Base-by-base conservation (phyloP, 2,888 invertebrate species). In the Ischnus inquisitorius region DNA sequence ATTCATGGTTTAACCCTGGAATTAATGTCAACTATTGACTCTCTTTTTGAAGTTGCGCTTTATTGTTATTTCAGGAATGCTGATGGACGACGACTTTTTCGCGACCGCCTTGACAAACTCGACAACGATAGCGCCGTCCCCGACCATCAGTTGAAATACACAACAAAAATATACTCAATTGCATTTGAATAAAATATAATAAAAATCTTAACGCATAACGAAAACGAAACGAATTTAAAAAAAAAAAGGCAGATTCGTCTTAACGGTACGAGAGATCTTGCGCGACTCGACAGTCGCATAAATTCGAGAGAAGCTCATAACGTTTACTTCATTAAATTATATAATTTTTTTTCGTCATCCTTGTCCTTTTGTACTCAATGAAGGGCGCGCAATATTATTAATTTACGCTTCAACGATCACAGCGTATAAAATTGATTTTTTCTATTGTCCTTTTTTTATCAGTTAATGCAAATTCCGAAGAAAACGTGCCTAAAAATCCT, bases 11-110 rank as follows among this genome's bases (percentile, higher is more conserved):
- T 10, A 3, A 4, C n/a, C 28, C 28, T 16, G 34, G n/a, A 5
- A 16, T 4, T 64, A 34, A 34, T 8, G 0, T 34, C n/a, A n/a
- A n/a, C n/a, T n/a, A n/a, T n/a, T n/a, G n/a, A n/a, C n/a, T n/a
- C n/a, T n/a, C n/a, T 22, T 54, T 54, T 22, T 54, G 16, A 48
- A n/a, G 10, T 54, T 22, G 51, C 22, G 10, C 72, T 67, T 72
- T 54, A 41, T 65, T 43, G 0, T 65, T 67, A 22, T 87, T 87
- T 72, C 68, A 93, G 93, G 93, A 57, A 87, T 93, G 85, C 86
- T 93, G 41, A 90, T 92, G 81, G 88, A 90, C 12, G 92, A 93
- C 1, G 86, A 79, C 6, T 90, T 89, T 43, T 87, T 88, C 28
- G 60, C 67, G 0, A 46, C 69, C 16, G 57, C 51, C 0, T 43